Base-by-base conservation (phyloP, 2,888 invertebrate genomes). In the Epinotia ramella region DNA sequence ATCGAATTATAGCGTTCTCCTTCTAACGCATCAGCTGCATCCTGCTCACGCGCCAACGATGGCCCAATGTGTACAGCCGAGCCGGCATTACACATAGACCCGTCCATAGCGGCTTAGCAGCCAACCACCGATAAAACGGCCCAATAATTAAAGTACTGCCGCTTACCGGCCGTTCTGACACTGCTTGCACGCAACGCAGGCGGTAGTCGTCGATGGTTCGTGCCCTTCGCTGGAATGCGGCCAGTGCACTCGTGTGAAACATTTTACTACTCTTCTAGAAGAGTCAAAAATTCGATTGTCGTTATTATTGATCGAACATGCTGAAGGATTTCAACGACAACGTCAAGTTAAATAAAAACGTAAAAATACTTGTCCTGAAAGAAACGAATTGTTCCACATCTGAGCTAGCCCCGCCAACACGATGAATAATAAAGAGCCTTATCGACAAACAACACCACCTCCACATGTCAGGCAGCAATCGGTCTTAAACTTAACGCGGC, bases 391-490 rank as follows among this genome's bases (percentile, higher is more conserved):
- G 46, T 69, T 69, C 24, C 18, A 59, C 16, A 18, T 28, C 24
- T 28, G 13, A 4, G 53, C 11, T n/a, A 44, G 59, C 46, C 3
- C 13, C 49, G 60, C 60, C 60, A 73, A 66, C 59, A 11, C 64
- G 46, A 40, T 73, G 28, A 73, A 73, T 73, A 73, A 66, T 73
- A 73, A 73, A 73, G 28, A 46, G 18, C 11, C 20, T 66, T 33
- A 73, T 73, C 66, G 44, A 66, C 59, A 28, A 59, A 60, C 24
- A 24, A 49, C n/a, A 44, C 49, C 18, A 16, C 68, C 40, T 56
- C 57, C 16, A 44, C 16, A 68, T 62, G 53, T 40, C 20, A 20
- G 60, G 18, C 40, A 20, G 56, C 63, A 57, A 56, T 56, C 24
- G 63, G 44, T 56, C 62, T 57, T 68, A 57, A 63, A 62, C 62